Evolutionary conservation across 2,797 vertebrate species (phyloP).

Genomic region (Lemur catta): DNA sequence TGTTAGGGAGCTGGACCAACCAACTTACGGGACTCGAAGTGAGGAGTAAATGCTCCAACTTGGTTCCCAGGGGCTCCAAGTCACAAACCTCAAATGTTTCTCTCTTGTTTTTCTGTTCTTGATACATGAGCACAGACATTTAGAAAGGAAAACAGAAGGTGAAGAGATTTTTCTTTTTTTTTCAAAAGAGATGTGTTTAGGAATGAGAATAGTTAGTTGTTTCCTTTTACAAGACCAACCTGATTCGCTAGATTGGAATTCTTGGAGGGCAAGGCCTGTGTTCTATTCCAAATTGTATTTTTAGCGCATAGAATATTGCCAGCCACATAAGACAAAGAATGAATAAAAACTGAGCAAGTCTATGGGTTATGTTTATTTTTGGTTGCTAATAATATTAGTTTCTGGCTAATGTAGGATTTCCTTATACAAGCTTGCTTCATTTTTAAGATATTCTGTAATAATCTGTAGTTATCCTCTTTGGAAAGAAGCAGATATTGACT

Average conservation of each 20-base stretch:
- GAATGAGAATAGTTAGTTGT: not conserved
- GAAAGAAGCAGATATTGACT: not conserved
- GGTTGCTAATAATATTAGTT: not conserved
- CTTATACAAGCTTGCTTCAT: not conserved
- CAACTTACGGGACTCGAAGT: fast-evolving
- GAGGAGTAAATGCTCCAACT: not conserved
- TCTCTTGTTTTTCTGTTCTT: not conserved
- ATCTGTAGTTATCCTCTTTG: not conserved
- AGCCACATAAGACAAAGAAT: not conserved
- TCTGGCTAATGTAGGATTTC: not conserved
- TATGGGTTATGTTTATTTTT: not conserved
- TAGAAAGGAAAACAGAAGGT: not conserved
- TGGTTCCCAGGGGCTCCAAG: not conserved
- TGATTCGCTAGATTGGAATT: not conserved
- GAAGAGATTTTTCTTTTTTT: not conserved
- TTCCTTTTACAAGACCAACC: not conserved
- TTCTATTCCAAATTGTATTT: conserved; percentile 47
- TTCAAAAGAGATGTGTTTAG: not conserved
- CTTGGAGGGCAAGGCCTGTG: not conserved
- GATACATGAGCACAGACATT: not conserved
- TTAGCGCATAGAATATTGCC: conserved; percentile 19
- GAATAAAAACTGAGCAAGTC: not conserved
- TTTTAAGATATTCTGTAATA: not conserved
- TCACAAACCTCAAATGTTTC: not conserved
- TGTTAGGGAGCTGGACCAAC: not conserved